A percentile compares a stretch with the other conserved stretches of the same genome.
Evolutionary conservation across 2,888 invertebrate species (phyloP).

Genomic region (Liodrosophila aerea): DNA sequence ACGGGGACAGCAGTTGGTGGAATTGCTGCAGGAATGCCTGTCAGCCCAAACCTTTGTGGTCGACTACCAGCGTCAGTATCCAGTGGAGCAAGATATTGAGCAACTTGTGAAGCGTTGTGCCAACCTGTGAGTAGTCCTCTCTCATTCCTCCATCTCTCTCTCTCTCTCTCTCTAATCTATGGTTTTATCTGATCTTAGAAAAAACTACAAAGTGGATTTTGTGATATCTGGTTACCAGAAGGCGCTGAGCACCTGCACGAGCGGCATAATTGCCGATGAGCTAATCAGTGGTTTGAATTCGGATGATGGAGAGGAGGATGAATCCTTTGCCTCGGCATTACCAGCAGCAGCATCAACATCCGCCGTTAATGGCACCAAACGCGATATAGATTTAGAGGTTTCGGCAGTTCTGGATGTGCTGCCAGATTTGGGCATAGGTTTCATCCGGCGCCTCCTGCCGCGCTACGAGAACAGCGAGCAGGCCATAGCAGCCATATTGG

Average conservation of each 20-base stretch:
- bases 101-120: conserved; percentile 85
- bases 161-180: not conserved
- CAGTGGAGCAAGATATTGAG: conserved; percentile 87
- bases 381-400: conserved; percentile 82
- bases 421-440: conserved; percentile 91
- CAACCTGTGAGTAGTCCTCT: conserved; percentile 88
- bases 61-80: conserved; percentile 87
- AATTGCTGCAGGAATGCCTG: conserved; percentile 83
- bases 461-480: conserved; percentile 89
- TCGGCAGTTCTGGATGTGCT: conserved; percentile 85
- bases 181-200: conserved; percentile 30
- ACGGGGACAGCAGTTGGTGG: conserved; percentile 74
- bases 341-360: conserved; percentile 19
- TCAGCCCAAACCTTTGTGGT: conserved; percentile 85
- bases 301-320: conserved; percentile 29
- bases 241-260: conserved; percentile 44
- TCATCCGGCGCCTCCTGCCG: conserved; percentile 88
- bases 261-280: conserved; percentile 50
- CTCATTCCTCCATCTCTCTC: too few species aligned
- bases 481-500: conserved; percentile 92
- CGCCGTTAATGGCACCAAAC: conserved; percentile 25
- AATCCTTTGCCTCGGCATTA: conserved; percentile 8
- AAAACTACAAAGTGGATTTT: conserved; percentile 61
- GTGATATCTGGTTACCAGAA: conserved; percentile 58
- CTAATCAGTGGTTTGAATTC: conserved; percentile 3